These are phyloP conservation scores for Eupelmus urozonus DNA, from an alignment of 2,888 invertebrate genomes.

Conservation along the genomic window DNA sequence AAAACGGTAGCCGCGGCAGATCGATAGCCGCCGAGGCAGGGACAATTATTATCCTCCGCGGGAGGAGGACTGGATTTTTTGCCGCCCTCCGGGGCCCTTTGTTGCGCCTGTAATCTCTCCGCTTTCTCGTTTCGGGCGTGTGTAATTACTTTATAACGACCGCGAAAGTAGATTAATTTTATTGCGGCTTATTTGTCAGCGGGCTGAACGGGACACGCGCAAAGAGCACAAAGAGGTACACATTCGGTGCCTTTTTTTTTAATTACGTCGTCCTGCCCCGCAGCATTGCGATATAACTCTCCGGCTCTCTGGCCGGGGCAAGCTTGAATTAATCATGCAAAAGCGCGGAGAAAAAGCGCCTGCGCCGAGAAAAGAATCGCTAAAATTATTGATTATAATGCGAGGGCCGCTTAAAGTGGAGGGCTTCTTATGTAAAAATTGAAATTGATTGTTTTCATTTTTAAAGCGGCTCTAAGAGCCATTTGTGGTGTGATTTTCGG, in stretches of 20 bases:
- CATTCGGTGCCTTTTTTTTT: constrained; percentile 40
- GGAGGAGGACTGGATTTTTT: not conserved
- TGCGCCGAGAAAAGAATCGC: not conserved
- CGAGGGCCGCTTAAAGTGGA: no score
- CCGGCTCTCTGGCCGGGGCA: not conserved
- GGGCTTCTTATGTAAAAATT: no score
- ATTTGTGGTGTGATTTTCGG: no score
- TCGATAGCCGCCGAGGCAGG: constrained; percentile 25
- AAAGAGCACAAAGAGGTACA: constrained; percentile 17
- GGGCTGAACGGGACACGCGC: not conserved
- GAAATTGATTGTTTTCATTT: no score
- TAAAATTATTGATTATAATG: not conserved
- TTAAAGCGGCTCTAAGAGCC: no score
- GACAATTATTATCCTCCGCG: constrained; percentile 36
- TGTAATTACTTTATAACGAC: constrained; percentile 55
- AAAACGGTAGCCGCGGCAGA: constrained; percentile 44
- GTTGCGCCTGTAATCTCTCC: not conserved
- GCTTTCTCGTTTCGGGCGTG: constrained; percentile 27
- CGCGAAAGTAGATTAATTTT: constrained; percentile 55
- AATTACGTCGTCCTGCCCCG: constrained; percentile 44
- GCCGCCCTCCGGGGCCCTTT: not conserved
- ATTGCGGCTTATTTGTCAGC: constrained; percentile 52
- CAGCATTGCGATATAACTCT: constrained; percentile 18
- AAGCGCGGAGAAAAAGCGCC: not conserved
- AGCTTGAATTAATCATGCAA: constrained; percentile 44